These are phyloP conservation scores for Phyllotis vaccarum DNA, from an alignment of 2,797 vertebrate genomes.

Conservation along the genomic window DNA sequence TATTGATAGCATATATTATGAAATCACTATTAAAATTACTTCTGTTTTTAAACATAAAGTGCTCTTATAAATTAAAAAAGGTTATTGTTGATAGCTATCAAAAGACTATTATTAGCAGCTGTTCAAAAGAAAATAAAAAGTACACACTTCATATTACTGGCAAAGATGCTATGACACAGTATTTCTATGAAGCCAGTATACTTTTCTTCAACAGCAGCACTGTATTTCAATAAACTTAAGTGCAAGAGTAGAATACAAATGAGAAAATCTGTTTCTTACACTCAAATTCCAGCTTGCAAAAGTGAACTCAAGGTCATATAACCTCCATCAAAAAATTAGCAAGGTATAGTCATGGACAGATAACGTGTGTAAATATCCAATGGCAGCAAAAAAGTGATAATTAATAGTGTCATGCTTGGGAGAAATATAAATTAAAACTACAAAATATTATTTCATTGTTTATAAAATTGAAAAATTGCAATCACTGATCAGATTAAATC, in stretches of 20 bases:
- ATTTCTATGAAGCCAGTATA: not conserved
- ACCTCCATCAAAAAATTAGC: not conserved
- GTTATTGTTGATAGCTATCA: constrained; percentile 11
- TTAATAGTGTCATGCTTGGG: not conserved
- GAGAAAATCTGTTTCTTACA: not conserved
- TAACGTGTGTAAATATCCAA: not conserved
- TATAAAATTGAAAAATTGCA: constrained; percentile 4
- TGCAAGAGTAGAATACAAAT: not conserved
- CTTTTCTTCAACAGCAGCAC: not conserved
- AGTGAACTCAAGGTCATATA: constrained; percentile 16
- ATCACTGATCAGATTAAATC: not conserved
- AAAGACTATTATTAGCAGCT: constrained; percentile 8
- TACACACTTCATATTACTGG: not conserved
- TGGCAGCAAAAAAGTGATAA: not conserved
- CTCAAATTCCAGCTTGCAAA: not conserved
- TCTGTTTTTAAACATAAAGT: constrained; percentile 47
- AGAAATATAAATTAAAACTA: constrained; percentile 44
- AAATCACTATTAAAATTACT: not conserved
- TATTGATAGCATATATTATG: not conserved
- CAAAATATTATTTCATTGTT: not conserved
- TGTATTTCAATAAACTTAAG: not conserved
- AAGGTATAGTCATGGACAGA: not conserved
- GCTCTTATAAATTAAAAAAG: constrained; percentile 22
- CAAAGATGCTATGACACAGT: not conserved
- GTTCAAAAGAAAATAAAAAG: constrained; percentile 35